phyloP scores from a whole-genome alignment of 2,113 vertebrate genomes.

The Nycticryphes semicollaris region DNA sequence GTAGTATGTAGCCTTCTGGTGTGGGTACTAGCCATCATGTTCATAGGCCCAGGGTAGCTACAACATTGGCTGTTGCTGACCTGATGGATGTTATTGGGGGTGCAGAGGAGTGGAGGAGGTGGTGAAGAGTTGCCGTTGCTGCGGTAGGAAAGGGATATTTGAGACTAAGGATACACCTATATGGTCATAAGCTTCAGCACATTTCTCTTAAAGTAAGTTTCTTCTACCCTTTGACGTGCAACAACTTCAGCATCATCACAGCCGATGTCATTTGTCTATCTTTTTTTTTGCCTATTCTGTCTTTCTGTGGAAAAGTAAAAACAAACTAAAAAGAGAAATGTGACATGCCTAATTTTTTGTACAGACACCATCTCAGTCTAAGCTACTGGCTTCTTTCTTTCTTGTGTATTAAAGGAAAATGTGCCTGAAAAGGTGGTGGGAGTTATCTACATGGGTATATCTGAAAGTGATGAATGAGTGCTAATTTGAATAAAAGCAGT shows the following conservation, averaged over 20 bases:
- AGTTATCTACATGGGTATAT: background rate
- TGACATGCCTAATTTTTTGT: background rate
- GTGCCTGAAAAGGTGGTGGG: background rate
- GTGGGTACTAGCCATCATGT: accelerated
- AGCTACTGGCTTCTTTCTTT: background rate
- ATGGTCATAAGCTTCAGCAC: background rate
- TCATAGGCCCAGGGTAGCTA: background rate
- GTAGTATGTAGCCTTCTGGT: background rate
- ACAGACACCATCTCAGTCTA: background rate
- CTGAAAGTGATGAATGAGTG: slow-evolving; percentile 27
- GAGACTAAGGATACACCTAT: background rate
- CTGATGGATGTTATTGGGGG: background rate
- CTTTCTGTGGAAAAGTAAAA: background rate
- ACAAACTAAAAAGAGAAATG: background rate
- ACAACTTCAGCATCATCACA: background rate
- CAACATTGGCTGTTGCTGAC: background rate
- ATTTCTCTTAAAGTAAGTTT: background rate
- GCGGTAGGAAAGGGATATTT: background rate
- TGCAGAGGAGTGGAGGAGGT: background rate
- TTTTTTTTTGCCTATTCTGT: background rate
- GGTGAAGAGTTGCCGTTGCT: background rate
- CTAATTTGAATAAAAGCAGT: slow-evolving; percentile 45
- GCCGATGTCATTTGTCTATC: background rate
- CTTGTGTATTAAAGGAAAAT: background rate
- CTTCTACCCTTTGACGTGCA: background rate